These are phyloP conservation scores for Speoplatyrhinus poulsoni DNA, from an alignment of 2,113 vertebrate species.

Conservation along the genomic window DNA sequence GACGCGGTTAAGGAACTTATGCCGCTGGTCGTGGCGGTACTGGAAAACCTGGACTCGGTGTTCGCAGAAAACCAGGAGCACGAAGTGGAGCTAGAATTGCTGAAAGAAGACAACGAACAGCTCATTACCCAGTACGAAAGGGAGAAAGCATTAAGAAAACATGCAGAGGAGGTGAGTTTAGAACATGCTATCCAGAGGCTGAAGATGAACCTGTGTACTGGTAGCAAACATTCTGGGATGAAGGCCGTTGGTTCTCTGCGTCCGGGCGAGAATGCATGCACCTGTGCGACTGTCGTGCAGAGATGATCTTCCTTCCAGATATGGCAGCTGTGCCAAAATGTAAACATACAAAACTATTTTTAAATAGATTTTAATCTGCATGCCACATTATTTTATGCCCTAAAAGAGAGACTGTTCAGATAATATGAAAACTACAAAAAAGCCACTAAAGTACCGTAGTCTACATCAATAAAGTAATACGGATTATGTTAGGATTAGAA, in stretches of 20 bases:
- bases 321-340: too few relatives aligned
- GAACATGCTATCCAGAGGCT: not conserved
- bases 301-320: constrained; percentile 14
- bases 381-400: too few relatives aligned
- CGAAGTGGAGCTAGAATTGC: constrained; percentile 92
- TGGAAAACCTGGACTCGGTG: constrained; percentile 96
- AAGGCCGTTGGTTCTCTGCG: constrained; percentile 7
- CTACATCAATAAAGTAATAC: too few relatives aligned
- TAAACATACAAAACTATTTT: too few relatives aligned
- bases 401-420: too few relatives aligned
- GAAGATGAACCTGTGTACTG: not conserved
- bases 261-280: not conserved
- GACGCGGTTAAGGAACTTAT: constrained; percentile 97
- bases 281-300: not conserved
- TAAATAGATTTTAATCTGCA: too few relatives aligned
- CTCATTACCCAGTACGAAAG: constrained; percentile 93
- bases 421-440: too few relatives aligned
- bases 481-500: too few relatives aligned
- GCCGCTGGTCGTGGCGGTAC: constrained; percentile 93
- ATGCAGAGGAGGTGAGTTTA: constrained; percentile 85
- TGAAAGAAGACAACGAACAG: constrained; percentile 95
- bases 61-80: constrained; percentile 96
- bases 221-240: not conserved
- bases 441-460: too few relatives aligned
- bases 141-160: constrained; percentile 91